A percentile compares a stretch with the other conserved stretches of the same genome.
Evolutionary conservation across 1,140 invertebrate genomes (phyloP).

Genomic region (Tigriopus japonicus): DNA sequence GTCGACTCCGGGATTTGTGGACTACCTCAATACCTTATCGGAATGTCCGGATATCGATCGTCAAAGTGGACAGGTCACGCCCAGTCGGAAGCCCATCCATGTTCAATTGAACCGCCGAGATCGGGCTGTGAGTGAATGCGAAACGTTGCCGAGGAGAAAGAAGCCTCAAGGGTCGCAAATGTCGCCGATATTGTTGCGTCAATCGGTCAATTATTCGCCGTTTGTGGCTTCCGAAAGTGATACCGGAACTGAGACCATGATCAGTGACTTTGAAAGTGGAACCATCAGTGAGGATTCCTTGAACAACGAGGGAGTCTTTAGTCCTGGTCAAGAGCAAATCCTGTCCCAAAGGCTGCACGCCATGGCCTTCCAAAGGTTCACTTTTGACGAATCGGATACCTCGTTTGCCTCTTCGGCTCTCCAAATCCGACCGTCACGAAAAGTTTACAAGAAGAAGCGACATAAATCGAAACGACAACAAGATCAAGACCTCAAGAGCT

Average conservation of each 20-base stretch:
- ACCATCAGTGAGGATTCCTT: not conserved
- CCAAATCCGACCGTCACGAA: too few relatives aligned
- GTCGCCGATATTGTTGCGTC: not conserved
- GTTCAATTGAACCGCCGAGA: too few relatives aligned
- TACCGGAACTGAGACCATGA: not conserved
- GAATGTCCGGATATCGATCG: not conserved
- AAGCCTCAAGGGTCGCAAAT: not conserved
- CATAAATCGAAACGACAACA: too few relatives aligned
- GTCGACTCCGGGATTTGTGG: not conserved
- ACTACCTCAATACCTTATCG: not conserved
- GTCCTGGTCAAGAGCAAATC: not conserved
- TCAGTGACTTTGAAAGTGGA: not conserved
- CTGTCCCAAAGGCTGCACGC: not conserved
- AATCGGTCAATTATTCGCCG: not conserved
- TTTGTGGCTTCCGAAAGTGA: not conserved
- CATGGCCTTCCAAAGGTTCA: not conserved
- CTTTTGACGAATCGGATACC: too few relatives aligned
- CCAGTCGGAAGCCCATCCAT: too few relatives aligned
- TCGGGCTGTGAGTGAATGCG: too few relatives aligned
- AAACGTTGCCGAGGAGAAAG: too few relatives aligned
- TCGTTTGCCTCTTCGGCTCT: too few relatives aligned
- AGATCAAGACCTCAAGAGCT: not conserved
- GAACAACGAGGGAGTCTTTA: not conserved
- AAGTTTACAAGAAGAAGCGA: too few relatives aligned
- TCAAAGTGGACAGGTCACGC: too few relatives aligned